Evolutionary conservation across 2,113 vertebrate genomes (phyloP).

Genomic region (Noturus placidus): DNA sequence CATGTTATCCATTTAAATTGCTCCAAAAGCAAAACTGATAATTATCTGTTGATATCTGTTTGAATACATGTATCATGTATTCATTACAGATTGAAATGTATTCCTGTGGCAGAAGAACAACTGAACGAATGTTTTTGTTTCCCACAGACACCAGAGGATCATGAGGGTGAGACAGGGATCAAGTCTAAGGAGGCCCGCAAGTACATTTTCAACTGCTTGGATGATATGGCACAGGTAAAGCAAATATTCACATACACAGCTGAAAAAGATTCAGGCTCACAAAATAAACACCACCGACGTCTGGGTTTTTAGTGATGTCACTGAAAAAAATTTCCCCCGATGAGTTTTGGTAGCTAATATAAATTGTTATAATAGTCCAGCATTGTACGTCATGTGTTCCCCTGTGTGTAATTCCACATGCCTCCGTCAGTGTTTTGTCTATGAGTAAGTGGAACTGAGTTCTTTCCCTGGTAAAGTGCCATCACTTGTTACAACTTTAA

Average conservation of each 20-base stretch:
- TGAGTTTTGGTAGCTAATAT: slow-evolving; percentile 13
- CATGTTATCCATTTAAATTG: neutral
- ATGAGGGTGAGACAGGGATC: slow-evolving; percentile 86
- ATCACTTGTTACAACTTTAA: neutral
- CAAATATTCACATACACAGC: neutral
- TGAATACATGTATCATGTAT: neutral
- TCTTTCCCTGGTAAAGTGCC: slow-evolving; percentile 3
- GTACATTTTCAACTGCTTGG: slow-evolving; percentile 91
- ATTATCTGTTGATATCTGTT: neutral
- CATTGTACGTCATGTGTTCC: neutral
- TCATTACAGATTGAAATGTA: neutral
- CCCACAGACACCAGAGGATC: slow-evolving; percentile 84
- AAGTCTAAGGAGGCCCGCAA: slow-evolving; percentile 90
- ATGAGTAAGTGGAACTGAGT: neutral
- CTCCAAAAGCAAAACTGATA: neutral
- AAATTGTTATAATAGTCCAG: slow-evolving; percentile 2
- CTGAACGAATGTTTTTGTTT: slow-evolving; percentile 15
- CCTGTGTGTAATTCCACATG: slow-evolving; percentile 21
- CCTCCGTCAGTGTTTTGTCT: slow-evolving; percentile 18
- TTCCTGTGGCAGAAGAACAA: neutral
- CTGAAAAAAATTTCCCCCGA: neutral
- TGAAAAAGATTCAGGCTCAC: neutral
- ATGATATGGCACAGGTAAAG: slow-evolving; percentile 89
- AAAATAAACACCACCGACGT: neutral
- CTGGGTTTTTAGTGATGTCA: neutral